These are phyloP conservation scores for Copidosoma aretas DNA, from an alignment of 2,888 invertebrate genomes.

Conservation along the genomic window DNA sequence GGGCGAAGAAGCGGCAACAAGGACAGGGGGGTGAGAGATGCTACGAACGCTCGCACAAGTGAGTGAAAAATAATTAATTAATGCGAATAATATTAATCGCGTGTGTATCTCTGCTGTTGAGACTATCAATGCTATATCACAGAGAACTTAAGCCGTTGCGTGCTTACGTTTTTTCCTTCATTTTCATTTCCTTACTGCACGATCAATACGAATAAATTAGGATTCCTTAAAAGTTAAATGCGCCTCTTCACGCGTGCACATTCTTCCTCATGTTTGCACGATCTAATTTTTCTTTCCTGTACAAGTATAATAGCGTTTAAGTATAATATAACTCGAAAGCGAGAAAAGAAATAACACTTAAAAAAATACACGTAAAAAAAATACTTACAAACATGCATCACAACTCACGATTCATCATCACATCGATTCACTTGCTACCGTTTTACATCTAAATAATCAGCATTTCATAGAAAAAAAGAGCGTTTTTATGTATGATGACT, in stretches of 20 bases:
- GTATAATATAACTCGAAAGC: conserved; percentile 21
- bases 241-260: conserved; percentile 36
- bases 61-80: conserved; percentile 38
- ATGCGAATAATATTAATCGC: conserved; percentile 46
- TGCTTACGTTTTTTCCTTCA: conserved; percentile 35
- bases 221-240: conserved; percentile 51
- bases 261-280: conserved; percentile 26
- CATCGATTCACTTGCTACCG: conserved; percentile 30
- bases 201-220: conserved; percentile 56
- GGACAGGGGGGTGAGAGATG: conserved; percentile 32
- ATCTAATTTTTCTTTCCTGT: conserved; percentile 33
- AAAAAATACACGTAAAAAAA: conserved; percentile 56
- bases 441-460: conserved; percentile 29
- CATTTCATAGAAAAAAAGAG: conserved; percentile 32
- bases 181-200: conserved; percentile 46
- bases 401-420: conserved; percentile 28
- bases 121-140: conserved; percentile 58
- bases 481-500: conserved; percentile 24
- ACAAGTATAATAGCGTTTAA: conserved; percentile 35
- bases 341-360: conserved; percentile 40
- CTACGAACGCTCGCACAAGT: conserved; percentile 35
- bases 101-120: conserved; percentile 53
- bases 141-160: conserved; percentile 50
- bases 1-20: conserved; percentile 41
- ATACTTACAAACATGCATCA: conserved; percentile 50